These are phyloP conservation scores for Dryococelus australis DNA, from an alignment of 2,888 invertebrate species.

Conservation along the genomic window DNA sequence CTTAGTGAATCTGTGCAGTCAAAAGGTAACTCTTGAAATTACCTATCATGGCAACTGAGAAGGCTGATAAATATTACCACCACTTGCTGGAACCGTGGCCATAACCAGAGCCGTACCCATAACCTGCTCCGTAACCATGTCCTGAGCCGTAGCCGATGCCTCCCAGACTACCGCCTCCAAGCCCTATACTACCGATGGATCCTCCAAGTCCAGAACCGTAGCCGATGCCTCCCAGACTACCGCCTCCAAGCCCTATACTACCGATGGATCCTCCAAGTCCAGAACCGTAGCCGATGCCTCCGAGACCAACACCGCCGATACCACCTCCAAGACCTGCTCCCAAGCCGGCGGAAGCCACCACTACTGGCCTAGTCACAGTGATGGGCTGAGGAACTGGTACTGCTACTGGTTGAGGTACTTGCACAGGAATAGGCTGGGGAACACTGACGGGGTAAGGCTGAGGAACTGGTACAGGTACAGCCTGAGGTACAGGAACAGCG, in stretches of 20 bases:
- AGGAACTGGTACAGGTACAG: conserved; percentile 61
- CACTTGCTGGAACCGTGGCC: background rate
- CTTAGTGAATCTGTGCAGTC: too few relatives aligned
- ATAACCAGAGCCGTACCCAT: background rate
- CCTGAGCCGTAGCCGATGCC: conserved; percentile 7
- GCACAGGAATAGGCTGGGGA: conserved; percentile 40
- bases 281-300: conserved; percentile 18
- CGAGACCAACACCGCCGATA: background rate
- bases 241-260: background rate
- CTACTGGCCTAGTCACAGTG: conserved; percentile 21
- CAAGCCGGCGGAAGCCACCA: background rate
- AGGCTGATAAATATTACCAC: too few relatives aligned
- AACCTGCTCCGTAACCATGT: background rate
- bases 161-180: background rate
- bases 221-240: conserved; percentile 21
- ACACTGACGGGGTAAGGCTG: conserved; percentile 51
- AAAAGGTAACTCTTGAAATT: too few relatives aligned
- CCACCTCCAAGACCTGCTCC: background rate
- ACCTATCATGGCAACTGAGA: too few relatives aligned
- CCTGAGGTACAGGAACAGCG: conserved; percentile 78
- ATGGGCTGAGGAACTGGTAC: conserved; percentile 77
- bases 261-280: conserved; percentile 13
- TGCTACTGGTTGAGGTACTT: conserved; percentile 52
- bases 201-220: background rate
- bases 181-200: background rate